Conservation (phyloP, 2,797 vertebrate species). For the Anableps anableps region DNA sequence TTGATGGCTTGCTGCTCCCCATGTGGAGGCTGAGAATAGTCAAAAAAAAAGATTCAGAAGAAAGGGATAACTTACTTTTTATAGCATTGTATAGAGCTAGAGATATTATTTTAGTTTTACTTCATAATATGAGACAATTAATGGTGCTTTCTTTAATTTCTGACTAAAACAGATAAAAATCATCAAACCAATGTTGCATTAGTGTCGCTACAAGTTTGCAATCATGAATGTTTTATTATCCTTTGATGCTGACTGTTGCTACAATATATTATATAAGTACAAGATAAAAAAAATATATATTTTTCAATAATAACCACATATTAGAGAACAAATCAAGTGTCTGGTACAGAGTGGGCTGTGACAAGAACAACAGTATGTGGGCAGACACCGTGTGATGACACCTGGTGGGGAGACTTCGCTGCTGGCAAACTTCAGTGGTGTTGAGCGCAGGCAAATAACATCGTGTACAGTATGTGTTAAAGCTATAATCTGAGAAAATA, state of each 20-base stretch:
- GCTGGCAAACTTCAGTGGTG: neutral
- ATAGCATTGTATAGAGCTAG: neutral
- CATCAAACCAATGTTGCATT: neutral
- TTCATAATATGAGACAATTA: neutral
- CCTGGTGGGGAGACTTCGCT: neutral
- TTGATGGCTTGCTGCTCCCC: neutral
- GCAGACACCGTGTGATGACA: neutral
- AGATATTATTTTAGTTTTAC: too few species aligned
- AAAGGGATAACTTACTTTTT: neutral
- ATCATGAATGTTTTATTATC: neutral
- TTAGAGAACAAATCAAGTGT: constrained; percentile 1
- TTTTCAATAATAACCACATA: neutral
- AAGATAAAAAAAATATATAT: neutral
- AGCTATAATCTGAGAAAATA: neutral
- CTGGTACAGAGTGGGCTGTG: neutral
- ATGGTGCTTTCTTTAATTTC: neutral
- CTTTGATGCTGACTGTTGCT: neutral
- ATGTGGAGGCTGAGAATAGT: neutral
- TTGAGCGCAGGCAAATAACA: neutral
- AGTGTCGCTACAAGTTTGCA: neutral
- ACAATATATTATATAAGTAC: neutral
- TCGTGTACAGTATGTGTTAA: neutral
- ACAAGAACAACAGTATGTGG: constrained; percentile 6
- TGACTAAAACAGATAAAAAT: neutral
- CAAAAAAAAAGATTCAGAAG: neutral